Base-by-base conservation (phyloP, 2,888 invertebrate genomes). In the Allacma fusca region DNA sequence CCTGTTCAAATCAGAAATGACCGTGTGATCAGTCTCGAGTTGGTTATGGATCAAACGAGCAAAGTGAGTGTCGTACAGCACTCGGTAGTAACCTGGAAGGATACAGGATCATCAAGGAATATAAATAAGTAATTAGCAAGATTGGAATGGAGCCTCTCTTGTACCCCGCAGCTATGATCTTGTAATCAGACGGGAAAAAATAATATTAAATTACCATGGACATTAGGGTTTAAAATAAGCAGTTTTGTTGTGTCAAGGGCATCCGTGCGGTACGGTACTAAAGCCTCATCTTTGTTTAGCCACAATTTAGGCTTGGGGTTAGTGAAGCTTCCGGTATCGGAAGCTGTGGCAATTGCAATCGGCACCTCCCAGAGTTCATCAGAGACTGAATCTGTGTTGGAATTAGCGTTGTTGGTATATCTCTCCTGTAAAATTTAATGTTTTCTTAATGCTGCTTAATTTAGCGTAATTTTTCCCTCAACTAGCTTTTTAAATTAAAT, bases 1-100 rank as follows among this genome's bases (percentile, higher is more conserved):
- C 62, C 80, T 76, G 13, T 78, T 78, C 9, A 79, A 21, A 9
- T 79, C 64, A 68, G 80, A 80, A n/a, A 83, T 74, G 13, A 69
- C 68, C 57, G 24, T 59, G 0, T 73, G 29, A 62, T 81, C 40
- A 1, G 23, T 19, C 13, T 79, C 79, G 21, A 83, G 67, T 34
- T 82, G 80, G 0, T 34, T n/a, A 28, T 79, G 57, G 65, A 83
- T 81, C 0, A 79, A 50, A 13, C 28, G 13, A 0, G 75, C 26
- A 0, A 82, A 40, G 0, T n/a, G 5, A 1, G 71, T 43, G 29
- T 82, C 81, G 50, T 83, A 83, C 7, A 81, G 43, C 0, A 76
- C 75, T 40, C 81, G 71, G 65, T 79, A 79, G 24, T 57, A 79
- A 26, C 74, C 79, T 79, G 50, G 1, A 21, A 24, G 12, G 1